phyloP scores from a whole-genome alignment of 2,888 invertebrate genomes.

The Portevinia maculata region DNA sequence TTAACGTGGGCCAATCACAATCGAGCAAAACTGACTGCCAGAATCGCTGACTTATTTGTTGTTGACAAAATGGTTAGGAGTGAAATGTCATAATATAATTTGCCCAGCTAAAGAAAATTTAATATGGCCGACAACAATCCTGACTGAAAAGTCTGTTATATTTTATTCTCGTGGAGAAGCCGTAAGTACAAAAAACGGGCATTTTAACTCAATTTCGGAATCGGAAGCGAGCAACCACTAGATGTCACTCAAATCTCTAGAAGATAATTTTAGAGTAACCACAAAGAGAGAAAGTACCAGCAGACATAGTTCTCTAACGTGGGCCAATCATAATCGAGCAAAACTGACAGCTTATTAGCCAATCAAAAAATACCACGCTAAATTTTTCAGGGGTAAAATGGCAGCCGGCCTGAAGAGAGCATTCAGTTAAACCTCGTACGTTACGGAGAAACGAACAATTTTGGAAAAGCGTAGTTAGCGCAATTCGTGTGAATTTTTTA shows the following conservation, averaged over 20 bases:
- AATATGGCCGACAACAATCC: too few relatives aligned
- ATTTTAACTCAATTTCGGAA: not conserved
- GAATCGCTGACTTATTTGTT: too few relatives aligned
- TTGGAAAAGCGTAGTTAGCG: conserved; percentile 1
- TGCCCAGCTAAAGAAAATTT: too few relatives aligned
- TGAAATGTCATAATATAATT: too few relatives aligned
- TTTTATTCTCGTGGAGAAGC: too few relatives aligned
- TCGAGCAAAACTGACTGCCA: too few relatives aligned
- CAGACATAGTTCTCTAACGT: conserved; percentile 75
- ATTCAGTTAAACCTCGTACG: conserved; percentile 80
- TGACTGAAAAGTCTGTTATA: too few relatives aligned
- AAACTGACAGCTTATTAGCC: conserved; percentile 76
- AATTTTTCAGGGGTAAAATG: conserved; percentile 79
- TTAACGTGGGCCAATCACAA: too few relatives aligned
- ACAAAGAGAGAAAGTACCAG: conserved; percentile 59
- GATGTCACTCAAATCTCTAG: conserved; percentile 26
- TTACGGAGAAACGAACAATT: conserved; percentile 77
- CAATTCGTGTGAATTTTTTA: conserved; percentile 53
- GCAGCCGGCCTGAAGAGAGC: conserved; percentile 76
- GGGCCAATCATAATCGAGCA: conserved; percentile 78
- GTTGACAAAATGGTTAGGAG: too few relatives aligned
- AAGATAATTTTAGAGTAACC: conserved; percentile 14
- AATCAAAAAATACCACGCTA: conserved; percentile 78
- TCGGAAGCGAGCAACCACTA: not conserved
- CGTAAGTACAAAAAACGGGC: too few relatives aligned